Evolutionary conservation across 2,888 invertebrate species (phyloP).

Genomic region (Ectropis crepuscularia): DNA sequence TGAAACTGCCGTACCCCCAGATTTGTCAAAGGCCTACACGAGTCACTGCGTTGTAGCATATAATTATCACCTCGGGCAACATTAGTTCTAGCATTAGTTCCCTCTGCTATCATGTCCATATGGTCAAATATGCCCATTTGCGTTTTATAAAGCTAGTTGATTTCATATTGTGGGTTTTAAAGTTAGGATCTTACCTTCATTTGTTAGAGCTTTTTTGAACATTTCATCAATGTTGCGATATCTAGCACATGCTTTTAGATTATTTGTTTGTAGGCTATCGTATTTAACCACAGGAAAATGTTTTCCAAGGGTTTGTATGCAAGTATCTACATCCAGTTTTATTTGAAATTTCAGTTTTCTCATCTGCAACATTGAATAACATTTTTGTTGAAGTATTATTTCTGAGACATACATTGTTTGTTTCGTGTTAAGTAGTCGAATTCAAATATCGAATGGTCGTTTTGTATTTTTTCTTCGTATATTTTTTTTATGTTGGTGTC

Average conservation of each 20-base stretch:
- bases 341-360: constrained; percentile 74
- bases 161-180: neutral
- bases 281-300: constrained; percentile 63
- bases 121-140: no score
- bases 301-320: constrained; percentile 54
- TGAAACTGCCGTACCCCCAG: no score
- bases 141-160: no score
- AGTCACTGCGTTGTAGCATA: no score
- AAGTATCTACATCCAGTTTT: constrained; percentile 49
- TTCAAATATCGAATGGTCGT: no score
- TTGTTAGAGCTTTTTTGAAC: constrained; percentile 56
- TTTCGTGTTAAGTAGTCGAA: no score
- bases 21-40: no score
- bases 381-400: constrained; percentile 6
- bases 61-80: no score
- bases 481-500: no score
- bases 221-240: constrained; percentile 62
- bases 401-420: neutral
- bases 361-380: constrained; percentile 50
- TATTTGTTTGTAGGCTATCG: constrained; percentile 38
- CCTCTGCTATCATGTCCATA: no score
- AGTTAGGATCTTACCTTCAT: constrained; percentile 50
- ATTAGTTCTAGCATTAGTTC: no score
- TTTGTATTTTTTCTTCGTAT: no score
- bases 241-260: constrained; percentile 38